phyloP scores from a whole-genome alignment of 2,113 vertebrate species.

The Syrrhaptes paradoxus region DNA sequence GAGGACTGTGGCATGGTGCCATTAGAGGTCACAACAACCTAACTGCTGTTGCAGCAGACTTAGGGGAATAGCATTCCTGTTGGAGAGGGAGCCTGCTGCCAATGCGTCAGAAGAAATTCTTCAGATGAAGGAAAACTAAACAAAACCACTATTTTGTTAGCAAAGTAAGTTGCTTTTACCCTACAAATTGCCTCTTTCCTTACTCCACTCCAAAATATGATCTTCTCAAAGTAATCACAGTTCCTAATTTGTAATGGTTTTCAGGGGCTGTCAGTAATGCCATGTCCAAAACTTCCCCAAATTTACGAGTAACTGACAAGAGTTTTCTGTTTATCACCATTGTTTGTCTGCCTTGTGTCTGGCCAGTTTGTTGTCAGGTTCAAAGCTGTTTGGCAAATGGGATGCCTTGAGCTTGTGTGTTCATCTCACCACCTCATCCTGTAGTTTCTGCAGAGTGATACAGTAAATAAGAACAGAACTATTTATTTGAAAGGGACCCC shows the following conservation, averaged over 20 bases:
- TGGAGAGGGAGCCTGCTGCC: background rate
- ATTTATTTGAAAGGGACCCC: background rate
- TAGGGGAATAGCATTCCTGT: background rate
- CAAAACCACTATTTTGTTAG: background rate
- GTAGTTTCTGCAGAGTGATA: background rate
- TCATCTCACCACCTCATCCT: background rate
- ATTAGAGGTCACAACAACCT: slow-evolving; percentile 48
- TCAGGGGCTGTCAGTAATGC: background rate
- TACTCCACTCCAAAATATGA: background rate
- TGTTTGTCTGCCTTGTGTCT: background rate
- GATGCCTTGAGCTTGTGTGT: background rate
- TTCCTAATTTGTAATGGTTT: background rate
- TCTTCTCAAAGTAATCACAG: background rate
- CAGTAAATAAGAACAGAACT: background rate
- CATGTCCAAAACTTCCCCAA: background rate
- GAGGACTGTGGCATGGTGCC: slow-evolving; percentile 17
- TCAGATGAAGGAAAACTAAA: background rate
- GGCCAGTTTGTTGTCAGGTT: background rate
- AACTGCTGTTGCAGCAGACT: background rate
- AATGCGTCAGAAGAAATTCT: background rate
- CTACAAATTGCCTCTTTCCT: background rate
- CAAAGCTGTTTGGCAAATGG: background rate
- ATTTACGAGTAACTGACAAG: background rate
- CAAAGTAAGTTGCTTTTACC: background rate
- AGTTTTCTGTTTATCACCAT: background rate